Conservation (phyloP, 2,888 invertebrate species). For the Chaitophorus viminalis region DNA sequence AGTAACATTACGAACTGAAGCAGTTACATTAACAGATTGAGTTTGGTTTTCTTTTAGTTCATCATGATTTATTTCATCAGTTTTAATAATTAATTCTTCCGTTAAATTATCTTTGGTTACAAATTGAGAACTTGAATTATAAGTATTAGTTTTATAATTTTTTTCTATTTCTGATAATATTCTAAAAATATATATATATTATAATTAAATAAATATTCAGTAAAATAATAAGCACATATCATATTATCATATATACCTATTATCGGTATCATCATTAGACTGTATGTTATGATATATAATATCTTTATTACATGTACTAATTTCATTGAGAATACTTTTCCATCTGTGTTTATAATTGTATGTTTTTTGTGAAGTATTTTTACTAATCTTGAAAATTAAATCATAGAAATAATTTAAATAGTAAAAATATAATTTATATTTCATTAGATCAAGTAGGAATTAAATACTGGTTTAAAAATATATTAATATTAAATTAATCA, state of each 20-base stretch:
- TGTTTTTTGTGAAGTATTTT: constrained; percentile 12
- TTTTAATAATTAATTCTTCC: constrained; percentile 23
- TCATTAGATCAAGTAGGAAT: not conserved
- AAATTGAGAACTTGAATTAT: constrained; percentile 33
- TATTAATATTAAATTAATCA: not conserved
- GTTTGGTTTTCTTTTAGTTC: constrained; percentile 10
- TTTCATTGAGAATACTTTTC: constrained; percentile 46
- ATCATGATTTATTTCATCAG: not conserved
- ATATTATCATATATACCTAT: constrained; percentile 31
- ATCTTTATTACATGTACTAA: constrained; percentile 45
- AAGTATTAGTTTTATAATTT: not conserved
- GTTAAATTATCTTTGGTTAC: constrained; percentile 11
- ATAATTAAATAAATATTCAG: not conserved
- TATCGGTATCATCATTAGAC: not conserved
- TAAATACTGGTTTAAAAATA: not conserved
- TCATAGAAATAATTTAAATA: not conserved
- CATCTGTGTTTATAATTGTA: constrained; percentile 58
- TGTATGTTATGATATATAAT: constrained; percentile 24
- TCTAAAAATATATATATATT: constrained; percentile 23
- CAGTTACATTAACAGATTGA: constrained; percentile 16
- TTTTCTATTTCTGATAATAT: constrained; percentile 38
- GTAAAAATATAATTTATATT: too few relatives aligned
- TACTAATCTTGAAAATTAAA: not conserved
- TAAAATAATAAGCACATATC: not conserved
- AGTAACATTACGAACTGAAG: constrained; percentile 52